Conservation (phyloP, 2,888 invertebrate genomes). For the Clunio marinus region DNA sequence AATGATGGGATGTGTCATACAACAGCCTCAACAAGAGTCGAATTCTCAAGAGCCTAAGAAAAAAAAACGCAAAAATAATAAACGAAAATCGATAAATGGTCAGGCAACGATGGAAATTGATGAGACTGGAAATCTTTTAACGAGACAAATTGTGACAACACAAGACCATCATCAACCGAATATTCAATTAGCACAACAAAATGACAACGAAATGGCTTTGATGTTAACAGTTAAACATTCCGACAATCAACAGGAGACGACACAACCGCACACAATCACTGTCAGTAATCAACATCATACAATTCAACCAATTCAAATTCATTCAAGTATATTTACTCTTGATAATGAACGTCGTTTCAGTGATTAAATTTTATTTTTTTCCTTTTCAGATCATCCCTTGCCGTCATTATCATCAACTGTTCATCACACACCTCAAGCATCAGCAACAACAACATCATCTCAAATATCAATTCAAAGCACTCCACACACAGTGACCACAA, state of each 20-base stretch:
- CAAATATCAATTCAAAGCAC: neutral
- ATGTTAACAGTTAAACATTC: slow-evolving; percentile 31
- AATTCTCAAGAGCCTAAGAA: slow-evolving; percentile 14
- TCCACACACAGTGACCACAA: slow-evolving; percentile 20
- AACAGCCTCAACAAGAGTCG: neutral
- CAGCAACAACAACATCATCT: neutral
- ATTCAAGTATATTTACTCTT: slow-evolving; percentile 15
- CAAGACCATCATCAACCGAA: neutral
- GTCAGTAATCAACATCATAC: neutral
- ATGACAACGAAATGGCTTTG: slow-evolving; percentile 37
- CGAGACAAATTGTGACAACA: neutral
- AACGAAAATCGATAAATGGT: slow-evolving; percentile 27
- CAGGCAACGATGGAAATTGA: slow-evolving; percentile 35
- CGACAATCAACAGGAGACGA: slow-evolving; percentile 9
- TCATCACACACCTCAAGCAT: no score
- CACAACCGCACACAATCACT: slow-evolving; percentile 15
- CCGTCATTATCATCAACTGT: slow-evolving; percentile 16
- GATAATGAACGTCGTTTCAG: neutral
- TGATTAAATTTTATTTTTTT: neutral
- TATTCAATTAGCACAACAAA: slow-evolving; percentile 26
- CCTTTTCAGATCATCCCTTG: slow-evolving; percentile 28
- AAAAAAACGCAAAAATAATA: slow-evolving; percentile 24
- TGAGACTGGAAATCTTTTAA: slow-evolving; percentile 33
- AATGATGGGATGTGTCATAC: slow-evolving; percentile 26
- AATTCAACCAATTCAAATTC: slow-evolving; percentile 28